These are phyloP conservation scores for Upupa epops DNA, from an alignment of 2,113 vertebrate genomes.

Conservation along the genomic window DNA sequence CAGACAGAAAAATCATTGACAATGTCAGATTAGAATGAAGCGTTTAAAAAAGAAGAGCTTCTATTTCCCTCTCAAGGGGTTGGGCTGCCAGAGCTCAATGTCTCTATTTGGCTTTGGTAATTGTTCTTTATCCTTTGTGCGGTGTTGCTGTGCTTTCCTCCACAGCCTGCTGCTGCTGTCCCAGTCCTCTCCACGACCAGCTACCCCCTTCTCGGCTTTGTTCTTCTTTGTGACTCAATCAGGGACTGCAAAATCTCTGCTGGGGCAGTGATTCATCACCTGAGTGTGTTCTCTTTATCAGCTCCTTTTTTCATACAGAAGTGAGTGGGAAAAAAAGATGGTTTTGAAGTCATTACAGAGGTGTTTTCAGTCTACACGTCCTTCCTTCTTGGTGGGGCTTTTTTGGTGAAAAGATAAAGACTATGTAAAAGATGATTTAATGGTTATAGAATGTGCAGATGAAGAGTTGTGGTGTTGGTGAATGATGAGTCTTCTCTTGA, in stretches of 20 bases:
- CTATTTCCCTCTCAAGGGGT: not conserved
- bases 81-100: not conserved
- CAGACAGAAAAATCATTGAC: constrained; percentile 36
- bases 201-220: not conserved
- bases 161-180: not conserved
- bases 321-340: not conserved
- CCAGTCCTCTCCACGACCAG: constrained; percentile 1
- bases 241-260: constrained; percentile 1
- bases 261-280: constrained; percentile 49
- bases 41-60: not conserved
- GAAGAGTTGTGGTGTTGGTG: not conserved
- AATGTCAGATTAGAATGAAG: constrained; percentile 42
- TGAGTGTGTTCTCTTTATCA: constrained; percentile 23
- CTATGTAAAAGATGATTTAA: not conserved
- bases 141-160: not conserved
- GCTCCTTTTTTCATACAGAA: not conserved
- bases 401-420: not conserved
- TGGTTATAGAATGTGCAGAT: not conserved
- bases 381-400: not conserved
- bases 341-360: constrained; percentile 23
- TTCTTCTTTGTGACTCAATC: constrained; percentile 53
- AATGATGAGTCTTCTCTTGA: not conserved
- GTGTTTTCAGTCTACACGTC: not conserved
- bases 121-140: constrained; percentile 40
- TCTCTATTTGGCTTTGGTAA: constrained; percentile 42